Evolutionary conservation across 2,113 vertebrate species (phyloP).

Genomic region (Calonectris borealis): DNA sequence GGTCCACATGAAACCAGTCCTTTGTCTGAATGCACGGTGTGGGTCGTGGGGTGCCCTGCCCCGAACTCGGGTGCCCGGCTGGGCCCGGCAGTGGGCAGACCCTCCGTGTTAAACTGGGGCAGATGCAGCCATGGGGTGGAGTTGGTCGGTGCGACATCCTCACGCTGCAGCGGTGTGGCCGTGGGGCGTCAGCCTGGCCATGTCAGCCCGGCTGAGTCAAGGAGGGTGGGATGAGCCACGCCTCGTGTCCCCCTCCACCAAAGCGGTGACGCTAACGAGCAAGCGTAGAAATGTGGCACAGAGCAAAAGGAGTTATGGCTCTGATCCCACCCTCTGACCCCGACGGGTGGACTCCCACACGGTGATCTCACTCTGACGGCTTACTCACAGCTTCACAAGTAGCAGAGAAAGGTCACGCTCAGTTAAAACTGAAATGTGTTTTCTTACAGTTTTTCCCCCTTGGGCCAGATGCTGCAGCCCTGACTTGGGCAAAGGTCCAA

Average conservation of each 20-base stretch:
- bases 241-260: background rate
- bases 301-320: background rate
- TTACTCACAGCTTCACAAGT: slow-evolving; percentile 1
- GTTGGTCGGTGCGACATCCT: background rate
- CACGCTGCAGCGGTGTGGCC: fast-evolving
- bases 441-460: background rate
- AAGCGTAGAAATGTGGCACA: background rate
- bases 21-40: fast-evolving
- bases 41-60: background rate
- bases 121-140: background rate
- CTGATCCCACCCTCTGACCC: background rate
- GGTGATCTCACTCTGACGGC: background rate
- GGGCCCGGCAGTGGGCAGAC: fast-evolving
- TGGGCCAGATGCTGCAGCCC: background rate
- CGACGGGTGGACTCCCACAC: fast-evolving
- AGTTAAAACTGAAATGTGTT: background rate
- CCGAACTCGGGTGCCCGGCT: background rate
- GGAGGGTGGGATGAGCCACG: background rate
- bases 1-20: background rate
- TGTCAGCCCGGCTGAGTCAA: background rate
- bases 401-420: background rate
- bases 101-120: background rate
- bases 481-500: slow-evolving; percentile 14
- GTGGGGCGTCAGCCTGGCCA: background rate
- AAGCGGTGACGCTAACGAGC: background rate